Evolutionary conservation across 2,797 vertebrate species (phyloP), one percentile per base, ranked within the genome.

Genomic region (Pseudotriccus pelzelni): DNA sequence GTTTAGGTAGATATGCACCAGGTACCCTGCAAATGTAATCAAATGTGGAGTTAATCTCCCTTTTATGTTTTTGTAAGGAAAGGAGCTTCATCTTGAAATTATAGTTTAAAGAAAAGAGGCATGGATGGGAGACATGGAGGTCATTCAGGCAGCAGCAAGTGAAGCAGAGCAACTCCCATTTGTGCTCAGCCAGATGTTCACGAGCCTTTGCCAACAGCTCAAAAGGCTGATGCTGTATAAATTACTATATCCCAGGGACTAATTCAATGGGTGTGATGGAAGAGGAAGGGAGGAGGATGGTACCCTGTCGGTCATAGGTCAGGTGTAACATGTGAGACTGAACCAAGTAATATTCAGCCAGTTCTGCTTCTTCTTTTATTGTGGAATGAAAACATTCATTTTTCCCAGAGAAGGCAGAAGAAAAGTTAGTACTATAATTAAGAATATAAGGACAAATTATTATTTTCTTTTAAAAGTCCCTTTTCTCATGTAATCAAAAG

Each of bases 181-280:
- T 95, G 89, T 94, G 87, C 89, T 91, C 80, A 86, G 80, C 92
- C 95, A 96, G 94, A 97, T 96, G 96, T 96, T 93, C 85, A 36
- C 1, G 15, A 92, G 82, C 60, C 60, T 89, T 92, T 96, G 96
- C 96, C 96, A 96, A 91, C 84, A 94, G 67, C 87, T 90, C 82
- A 87, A 39, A 91, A 84, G 90, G 77, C 93, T 96, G 94, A 95
- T 95, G 87, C 82, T 94, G 80, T 92, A 93, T 97, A 95, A 96
- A 95, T 96, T 96, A 93, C 90, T 94, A 78, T 88, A 92, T 94
- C 93, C 94, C 70, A 96, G 94, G 92, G 94, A 96, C 79, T 90
- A 95, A 94, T 96, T 94, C 92, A 96, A 76, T 89, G 91, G 84
- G 91, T 96, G 93, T 96, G 93, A 95, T 96, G 75, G 89, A 96